phyloP scores from a whole-genome alignment of 30 jellyfish, hydroid and myxozoan species.

The Phacellophora camtschatica region DNA sequence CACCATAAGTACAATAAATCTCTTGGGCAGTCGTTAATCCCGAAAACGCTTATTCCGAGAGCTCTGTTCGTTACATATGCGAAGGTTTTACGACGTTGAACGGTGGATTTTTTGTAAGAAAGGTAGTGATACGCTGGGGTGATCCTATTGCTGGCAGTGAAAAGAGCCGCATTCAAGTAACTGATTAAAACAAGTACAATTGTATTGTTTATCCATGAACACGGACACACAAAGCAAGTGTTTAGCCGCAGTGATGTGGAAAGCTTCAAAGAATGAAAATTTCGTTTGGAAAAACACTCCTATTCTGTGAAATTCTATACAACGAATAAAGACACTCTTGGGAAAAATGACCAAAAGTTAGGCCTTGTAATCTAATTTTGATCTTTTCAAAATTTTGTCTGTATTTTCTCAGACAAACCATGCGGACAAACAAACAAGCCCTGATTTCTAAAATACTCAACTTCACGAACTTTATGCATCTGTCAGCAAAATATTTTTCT shows the following conservation, averaged over 20 bases:
- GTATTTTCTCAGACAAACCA: too few relatives aligned
- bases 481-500: too few relatives aligned
- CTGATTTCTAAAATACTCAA: too few relatives aligned
- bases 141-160: slow-evolving; percentile 48
- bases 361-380: not conserved
- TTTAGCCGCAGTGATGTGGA: slow-evolving; percentile 69
- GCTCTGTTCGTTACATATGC: slow-evolving; percentile 32
- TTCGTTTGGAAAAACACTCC: slow-evolving; percentile 9
- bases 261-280: slow-evolving; percentile 18
- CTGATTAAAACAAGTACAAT: slow-evolving; percentile 56
- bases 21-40: slow-evolving; percentile 66
- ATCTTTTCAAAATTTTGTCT: too few relatives aligned
- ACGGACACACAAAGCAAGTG: slow-evolving; percentile 49
- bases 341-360: not conserved
- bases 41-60: slow-evolving; percentile 44
- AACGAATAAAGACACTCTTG: slow-evolving; percentile 8
- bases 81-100: slow-evolving; percentile 20
- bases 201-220: slow-evolving; percentile 47
- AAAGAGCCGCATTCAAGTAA: slow-evolving; percentile 50
- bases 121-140: slow-evolving; percentile 67
- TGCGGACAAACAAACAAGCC: too few relatives aligned
- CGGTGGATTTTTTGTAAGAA: slow-evolving; percentile 52
- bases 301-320: not conserved
- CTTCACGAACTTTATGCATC: too few relatives aligned
- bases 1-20: slow-evolving; percentile 59